Evolutionary conservation across 2,113 vertebrate genomes (phyloP).

Genomic region (Mellivora capensis): DNA sequence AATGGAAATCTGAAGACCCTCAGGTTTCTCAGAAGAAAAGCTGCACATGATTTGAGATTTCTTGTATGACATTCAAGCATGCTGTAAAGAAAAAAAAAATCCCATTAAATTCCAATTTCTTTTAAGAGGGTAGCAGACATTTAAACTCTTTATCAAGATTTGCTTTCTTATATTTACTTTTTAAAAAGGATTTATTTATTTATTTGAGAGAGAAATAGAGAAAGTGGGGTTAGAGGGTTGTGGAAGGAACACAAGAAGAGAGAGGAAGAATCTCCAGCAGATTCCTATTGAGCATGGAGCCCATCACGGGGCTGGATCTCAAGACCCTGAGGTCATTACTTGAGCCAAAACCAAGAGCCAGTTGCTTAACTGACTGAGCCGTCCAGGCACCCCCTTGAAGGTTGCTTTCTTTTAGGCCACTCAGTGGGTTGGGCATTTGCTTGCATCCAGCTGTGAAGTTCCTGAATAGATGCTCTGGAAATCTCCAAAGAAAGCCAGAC

Average conservation of each 20-base stretch:
- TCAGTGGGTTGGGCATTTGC: background rate
- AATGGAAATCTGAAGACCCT: background rate
- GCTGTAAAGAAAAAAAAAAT: background rate
- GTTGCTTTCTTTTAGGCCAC: background rate
- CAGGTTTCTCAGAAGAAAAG: background rate
- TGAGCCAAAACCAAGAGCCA: background rate
- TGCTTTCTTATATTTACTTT: background rate
- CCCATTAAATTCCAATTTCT: background rate
- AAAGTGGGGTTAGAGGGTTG: background rate
- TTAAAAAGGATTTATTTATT: background rate
- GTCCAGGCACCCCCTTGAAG: background rate
- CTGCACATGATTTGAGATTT: background rate
- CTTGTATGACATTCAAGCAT: background rate
- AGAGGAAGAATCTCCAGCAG: background rate
- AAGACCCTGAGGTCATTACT: background rate
- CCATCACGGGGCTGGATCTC: background rate
- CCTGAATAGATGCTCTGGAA: slow-evolving; percentile 32
- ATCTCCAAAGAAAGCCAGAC: slow-evolving; percentile 2
- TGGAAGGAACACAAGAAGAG: background rate
- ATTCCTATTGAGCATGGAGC: background rate
- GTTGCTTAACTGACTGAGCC: background rate
- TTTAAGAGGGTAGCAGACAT: background rate
- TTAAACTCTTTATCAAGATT: background rate
- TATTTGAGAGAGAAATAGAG: background rate
- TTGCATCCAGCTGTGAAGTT: slow-evolving; percentile 8